Base-by-base conservation (phyloP, 2,888 invertebrate genomes). In the Bugulina stolonifera region DNA sequence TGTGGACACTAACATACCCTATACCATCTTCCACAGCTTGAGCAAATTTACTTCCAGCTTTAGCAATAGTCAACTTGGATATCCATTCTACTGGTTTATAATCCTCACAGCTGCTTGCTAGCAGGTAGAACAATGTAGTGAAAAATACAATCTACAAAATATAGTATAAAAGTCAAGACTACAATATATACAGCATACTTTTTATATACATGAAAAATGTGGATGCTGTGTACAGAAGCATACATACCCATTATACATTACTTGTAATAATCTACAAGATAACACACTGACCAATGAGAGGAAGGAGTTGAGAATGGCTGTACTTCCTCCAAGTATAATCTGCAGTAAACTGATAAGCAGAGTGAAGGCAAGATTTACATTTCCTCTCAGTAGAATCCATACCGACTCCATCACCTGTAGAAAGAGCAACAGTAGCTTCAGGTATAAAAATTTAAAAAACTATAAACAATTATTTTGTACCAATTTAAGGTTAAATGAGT, bases 21-120 rank as follows among this genome's bases (percentile, higher is more conserved):
- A 87, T 86, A 35, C 86, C 86, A 75, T 85, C 82, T 74, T 87
- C 86, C 1, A 87, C 82, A 25, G 87, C 86, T 18, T 79, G 77
- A 1, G 85, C 84, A 72, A 83, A 80, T 29, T 77, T 76, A 73
- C 76, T 78, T 18, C 78, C 78, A 35, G 69, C 73, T 1, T 77
- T 75, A 55, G 89, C 89, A 0, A 93, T 91, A 75, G 93, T 93
- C 75, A 93, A 88, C 74, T 90, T 89, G 3, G 91, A 91, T 77
- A 94, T 89, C 71, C 93, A 87, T 81, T 95, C 93, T 23, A 97
- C 90, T 0, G 98, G 98, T 81, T 95, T 95, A 86, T 98, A 99
- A 72, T 92, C 88, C 73, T 89, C 88, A 72, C 89, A 89, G 81
- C 93, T 93, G 18, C 92, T 92, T 76, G 92, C 93, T 75, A 99